phyloP scores from a whole-genome alignment of 2,797 vertebrate species.

The Sebastes taczanowskii region DNA sequence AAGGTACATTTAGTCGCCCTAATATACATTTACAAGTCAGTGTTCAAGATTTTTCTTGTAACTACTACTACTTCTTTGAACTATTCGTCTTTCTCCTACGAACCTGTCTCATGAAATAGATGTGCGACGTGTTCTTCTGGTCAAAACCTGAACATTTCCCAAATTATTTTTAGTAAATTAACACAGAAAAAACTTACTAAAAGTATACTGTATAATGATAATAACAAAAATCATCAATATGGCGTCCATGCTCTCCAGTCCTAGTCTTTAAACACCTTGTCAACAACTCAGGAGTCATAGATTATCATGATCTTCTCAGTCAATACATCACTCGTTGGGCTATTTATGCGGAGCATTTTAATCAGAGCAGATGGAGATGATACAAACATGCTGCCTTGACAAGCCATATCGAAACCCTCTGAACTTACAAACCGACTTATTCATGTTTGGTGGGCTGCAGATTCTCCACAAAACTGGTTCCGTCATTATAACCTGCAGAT shows the following conservation, averaged over 20 bases:
- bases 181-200: not conserved
- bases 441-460: not conserved
- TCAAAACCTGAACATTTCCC: not conserved
- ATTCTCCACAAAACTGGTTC: not conserved
- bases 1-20: too few species aligned
- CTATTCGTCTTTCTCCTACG: too few species aligned
- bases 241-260: not conserved
- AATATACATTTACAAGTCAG: too few species aligned
- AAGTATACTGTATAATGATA: not conserved
- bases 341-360: not conserved
- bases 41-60: too few species aligned
- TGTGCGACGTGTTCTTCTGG: too few species aligned
- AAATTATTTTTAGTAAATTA: not conserved
- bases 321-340: not conserved
- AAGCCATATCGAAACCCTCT: constrained; percentile 62
- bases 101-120: too few species aligned
- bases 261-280: not conserved
- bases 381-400: constrained; percentile 23
- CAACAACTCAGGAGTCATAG: constrained; percentile 59
- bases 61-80: too few species aligned
- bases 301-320: not conserved
- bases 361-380: constrained; percentile 3
- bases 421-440: not conserved
- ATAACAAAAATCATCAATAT: not conserved
- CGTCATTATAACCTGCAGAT: not conserved